Evolutionary conservation across 2,888 invertebrate genomes (phyloP).

Genomic region (Cremastobaeus sp.): DNA sequence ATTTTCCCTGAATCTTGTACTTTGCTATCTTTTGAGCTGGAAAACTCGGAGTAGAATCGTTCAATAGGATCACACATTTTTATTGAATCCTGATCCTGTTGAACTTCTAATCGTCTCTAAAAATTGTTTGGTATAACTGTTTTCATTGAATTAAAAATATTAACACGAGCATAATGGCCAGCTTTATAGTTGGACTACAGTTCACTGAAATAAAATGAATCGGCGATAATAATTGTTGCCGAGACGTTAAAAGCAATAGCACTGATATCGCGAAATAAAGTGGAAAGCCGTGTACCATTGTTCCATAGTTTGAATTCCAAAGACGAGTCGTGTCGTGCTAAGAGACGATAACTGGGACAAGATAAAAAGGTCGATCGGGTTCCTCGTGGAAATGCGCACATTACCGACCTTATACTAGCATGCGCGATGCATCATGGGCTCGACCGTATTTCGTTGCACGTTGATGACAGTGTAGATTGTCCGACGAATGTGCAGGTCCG

Average conservation of each 20-base stretch:
- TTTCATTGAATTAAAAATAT: too few relatives aligned
- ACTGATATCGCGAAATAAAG: constrained; percentile 56
- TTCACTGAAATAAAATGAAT: constrained; percentile 19
- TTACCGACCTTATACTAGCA: constrained; percentile 50
- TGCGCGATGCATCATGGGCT: constrained; percentile 53
- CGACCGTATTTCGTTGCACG: constrained; percentile 63
- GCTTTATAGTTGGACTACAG: too few relatives aligned
- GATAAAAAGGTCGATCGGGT: constrained; percentile 64
- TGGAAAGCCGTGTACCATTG: constrained; percentile 58
- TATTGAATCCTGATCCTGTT: too few relatives aligned
- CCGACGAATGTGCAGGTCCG: constrained; percentile 66
- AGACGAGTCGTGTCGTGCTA: constrained; percentile 59
- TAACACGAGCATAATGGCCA: too few relatives aligned
- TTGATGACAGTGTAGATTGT: constrained; percentile 74
- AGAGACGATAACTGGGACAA: constrained; percentile 64
- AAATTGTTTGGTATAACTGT: too few relatives aligned
- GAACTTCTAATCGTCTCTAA: too few relatives aligned
- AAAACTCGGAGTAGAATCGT: too few relatives aligned
- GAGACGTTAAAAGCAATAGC: constrained; percentile 30
- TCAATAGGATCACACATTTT: too few relatives aligned
- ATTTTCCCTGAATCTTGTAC: too few relatives aligned
- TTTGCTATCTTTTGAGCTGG: too few relatives aligned
- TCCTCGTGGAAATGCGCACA: constrained; percentile 56
- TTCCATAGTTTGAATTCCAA: constrained; percentile 54
- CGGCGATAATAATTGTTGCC: too few relatives aligned